Conservation (phyloP, 1,140 invertebrate species). For the Notospermus geniculatus region DNA sequence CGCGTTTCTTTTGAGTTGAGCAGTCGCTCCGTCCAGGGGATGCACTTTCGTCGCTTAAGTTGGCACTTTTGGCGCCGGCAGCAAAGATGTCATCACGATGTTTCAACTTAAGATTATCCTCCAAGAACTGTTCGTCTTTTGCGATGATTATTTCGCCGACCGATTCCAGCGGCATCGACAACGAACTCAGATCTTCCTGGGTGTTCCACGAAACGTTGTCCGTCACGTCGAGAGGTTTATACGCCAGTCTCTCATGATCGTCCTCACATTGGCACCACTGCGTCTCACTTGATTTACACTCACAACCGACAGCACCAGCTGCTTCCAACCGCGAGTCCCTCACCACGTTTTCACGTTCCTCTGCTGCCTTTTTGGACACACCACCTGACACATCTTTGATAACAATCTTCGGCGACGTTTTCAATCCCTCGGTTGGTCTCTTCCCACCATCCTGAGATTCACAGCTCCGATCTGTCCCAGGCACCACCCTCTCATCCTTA, state of each 20-base stretch:
- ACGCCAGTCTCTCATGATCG: background rate
- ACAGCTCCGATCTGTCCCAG: too few species aligned
- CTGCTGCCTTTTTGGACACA: too few species aligned
- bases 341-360: too few species aligned
- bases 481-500: too few species aligned
- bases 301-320: too few species aligned
- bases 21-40: background rate
- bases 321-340: too few species aligned
- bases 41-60: background rate
- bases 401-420: too few species aligned
- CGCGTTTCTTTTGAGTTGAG: too few species aligned
- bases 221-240: conserved; percentile 1
- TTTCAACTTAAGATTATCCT: background rate
- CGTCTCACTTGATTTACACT: too few species aligned
- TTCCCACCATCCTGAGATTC: too few species aligned
- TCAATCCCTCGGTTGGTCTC: too few species aligned
- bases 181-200: background rate
- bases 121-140: background rate
- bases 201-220: background rate
- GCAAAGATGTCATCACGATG: background rate
- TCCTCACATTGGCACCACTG: background rate
- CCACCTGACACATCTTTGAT: too few species aligned
- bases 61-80: background rate
- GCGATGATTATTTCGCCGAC: conserved; percentile 3
- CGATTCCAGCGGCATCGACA: background rate